Evolutionary conservation across 2,797 vertebrate genomes (phyloP), one percentile per base, ranked within the genome.

Genomic region (Falco biarmicus): DNA sequence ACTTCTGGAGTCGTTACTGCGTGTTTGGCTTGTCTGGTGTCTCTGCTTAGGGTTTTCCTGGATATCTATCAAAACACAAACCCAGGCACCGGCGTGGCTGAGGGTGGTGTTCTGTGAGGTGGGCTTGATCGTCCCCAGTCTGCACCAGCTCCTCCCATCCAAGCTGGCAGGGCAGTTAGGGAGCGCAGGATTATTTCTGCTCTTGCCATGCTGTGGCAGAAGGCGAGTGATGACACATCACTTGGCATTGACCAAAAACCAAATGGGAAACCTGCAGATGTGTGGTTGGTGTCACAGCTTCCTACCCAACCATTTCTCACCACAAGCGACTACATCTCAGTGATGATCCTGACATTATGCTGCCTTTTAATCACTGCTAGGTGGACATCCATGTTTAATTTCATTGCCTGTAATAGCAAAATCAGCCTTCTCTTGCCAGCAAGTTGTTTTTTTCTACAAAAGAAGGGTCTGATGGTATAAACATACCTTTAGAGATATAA

Each of bases 231-330:
- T 96, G 92, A 92, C 41, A 74, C 87, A 82, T 87, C 70, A 1
- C 47, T 89, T 92, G 95, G 90, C 94, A 48, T 2, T 39, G 86
- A 54, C 63, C 9, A 1, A 56, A 91, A 84, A 45, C 32, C 66
- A 39, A 93, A 53, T 26, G 66, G 83, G 70, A 69, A 66, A n/a
- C 75, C 74, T 95, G 92, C 89, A 96, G 95, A 84, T 94, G 92
- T 85, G 91, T 41, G 80, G 41, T 41, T 88, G 89, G 83, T 94
- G 92, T 53, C 70, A 81, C 54, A 92, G 54, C 70, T 29, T 79
- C 86, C 77, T 54, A 21, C 60, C 77, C 92, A 73, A 9, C 70
- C 81, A 37, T n/a, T 48, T 53, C 79, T 68, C 79, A 77, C 54
- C 20, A 1, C 3, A 1, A 50, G 19, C 5, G 0, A 54, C 87